These are phyloP conservation scores for Sminthurides aquaticus DNA, from an alignment of 2,888 invertebrate genomes.

Conservation along the genomic window DNA sequence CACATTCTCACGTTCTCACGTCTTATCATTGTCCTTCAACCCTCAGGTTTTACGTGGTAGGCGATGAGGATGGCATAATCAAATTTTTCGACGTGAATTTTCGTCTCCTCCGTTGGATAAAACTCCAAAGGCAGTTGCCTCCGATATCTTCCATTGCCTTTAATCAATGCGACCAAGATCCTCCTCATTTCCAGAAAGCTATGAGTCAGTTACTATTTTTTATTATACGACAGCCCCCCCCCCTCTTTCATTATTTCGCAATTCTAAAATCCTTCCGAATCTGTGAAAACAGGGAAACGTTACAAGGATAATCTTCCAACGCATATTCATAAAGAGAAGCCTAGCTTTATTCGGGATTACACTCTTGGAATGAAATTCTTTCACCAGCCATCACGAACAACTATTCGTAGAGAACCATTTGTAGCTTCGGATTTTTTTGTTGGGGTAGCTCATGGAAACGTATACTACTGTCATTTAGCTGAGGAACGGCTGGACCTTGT, in stretches of 20 bases:
- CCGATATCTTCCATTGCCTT: constrained; percentile 30
- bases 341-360: constrained; percentile 33
- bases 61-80: constrained; percentile 37
- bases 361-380: constrained; percentile 34
- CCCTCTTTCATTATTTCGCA: too few relatives aligned
- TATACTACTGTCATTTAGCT: constrained; percentile 37
- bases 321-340: constrained; percentile 23
- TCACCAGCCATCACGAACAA: constrained; percentile 31
- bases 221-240: too few relatives aligned
- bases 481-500: constrained; percentile 31
- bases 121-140: constrained; percentile 20
- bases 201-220: constrained; percentile 30
- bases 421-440: constrained; percentile 33
- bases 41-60: constrained; percentile 27
- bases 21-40: too few relatives aligned
- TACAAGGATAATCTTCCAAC: constrained; percentile 15
- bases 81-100: constrained; percentile 38
- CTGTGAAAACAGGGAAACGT: constrained; percentile 16
- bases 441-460: constrained; percentile 26
- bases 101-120: constrained; percentile 36
- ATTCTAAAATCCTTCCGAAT: background rate
- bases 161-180: constrained; percentile 23
- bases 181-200: constrained; percentile 28
- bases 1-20: too few relatives aligned
- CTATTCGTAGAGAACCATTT: constrained; percentile 28